Percentiles rank a stretch among this genome's conserved stretches.
Conservation (phyloP, 2,888 invertebrate genomes). For the Patella caerulea region DNA sequence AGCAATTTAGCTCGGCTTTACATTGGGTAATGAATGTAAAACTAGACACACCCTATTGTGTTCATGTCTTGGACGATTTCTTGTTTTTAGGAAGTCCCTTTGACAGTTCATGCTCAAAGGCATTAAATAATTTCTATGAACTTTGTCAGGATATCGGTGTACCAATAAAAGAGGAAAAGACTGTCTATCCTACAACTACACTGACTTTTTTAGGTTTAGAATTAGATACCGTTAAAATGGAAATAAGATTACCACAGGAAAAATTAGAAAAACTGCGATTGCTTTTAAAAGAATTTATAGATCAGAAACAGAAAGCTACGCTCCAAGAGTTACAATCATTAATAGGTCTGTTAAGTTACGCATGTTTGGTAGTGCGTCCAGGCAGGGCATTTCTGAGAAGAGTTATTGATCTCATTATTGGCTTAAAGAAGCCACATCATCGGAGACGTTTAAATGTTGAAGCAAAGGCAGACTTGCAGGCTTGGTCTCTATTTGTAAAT, state of each 20-base stretch:
- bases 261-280: constrained; percentile 1
- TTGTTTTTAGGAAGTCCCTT: not conserved
- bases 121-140: constrained; percentile 13
- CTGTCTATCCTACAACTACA: constrained; percentile 5
- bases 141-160: constrained; percentile 17
- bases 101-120: not conserved
- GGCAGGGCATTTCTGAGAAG: constrained; percentile 35
- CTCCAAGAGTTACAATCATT: constrained; percentile 28
- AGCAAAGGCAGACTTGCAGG: constrained; percentile 21
- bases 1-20: not conserved
- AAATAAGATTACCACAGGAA: not conserved
- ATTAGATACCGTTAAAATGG: not conserved
- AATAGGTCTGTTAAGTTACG: constrained; percentile 33
- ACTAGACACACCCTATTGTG: not conserved
- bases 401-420: constrained; percentile 37
- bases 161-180: constrained; percentile 13
- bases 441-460: constrained; percentile 16
- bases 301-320: constrained; percentile 16
- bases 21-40: not conserved
- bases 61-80: not conserved
- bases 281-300: not conserved
- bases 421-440: constrained; percentile 24
- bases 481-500: constrained; percentile 23
- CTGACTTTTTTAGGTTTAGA: not conserved
- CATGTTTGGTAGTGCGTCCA: constrained; percentile 27